Evolutionary conservation across 23 tunicate species (phyloP), one percentile per base, ranked within the genome.

Genomic region (Botrylloides violaceus): DNA sequence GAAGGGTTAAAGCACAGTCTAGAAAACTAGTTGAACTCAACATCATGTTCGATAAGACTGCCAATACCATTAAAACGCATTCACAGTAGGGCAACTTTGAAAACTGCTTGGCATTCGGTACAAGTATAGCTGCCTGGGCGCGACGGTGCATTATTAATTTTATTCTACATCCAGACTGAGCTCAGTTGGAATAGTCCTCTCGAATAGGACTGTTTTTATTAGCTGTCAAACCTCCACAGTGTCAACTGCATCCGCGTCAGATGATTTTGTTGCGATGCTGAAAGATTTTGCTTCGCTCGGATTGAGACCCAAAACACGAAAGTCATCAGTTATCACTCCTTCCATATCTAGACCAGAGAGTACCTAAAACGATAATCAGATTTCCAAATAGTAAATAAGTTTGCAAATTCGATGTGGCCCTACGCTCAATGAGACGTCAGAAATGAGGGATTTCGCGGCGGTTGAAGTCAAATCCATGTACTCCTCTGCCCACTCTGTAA

Each of bases 401-500:
- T 0, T 49, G n/a, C 21, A n/a, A 19, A 49, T 49, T 49, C 21
- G n/a, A 49, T 49, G n/a, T 19, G 58, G 58, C 58, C 53, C 25
- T 34, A 59, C 79, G n/a, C 36, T 74, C 9, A 66, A 33, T 20
- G 38, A 34, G 15, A 74, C 25, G 1, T 28, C 27, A 5, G 30
- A 25, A 12, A 29, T 36, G 24, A 77, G 49, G 18, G 72, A 28
- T 43, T 65, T 37, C 3, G 81, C 47, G 20, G 26, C 49, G 2
- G 73, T 19, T 29, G 81, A 77, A 24, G 33, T 49, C 36, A 65
- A 20, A 30, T 77, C 73, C 55, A 15, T 65, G 64, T 77, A 77
- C 2, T 77, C 81, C 27, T 77, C 81, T 31, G 33, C 6, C 81
- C 81, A 77, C 47, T 59, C 65, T 29, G 65, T 32, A 29, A 77